Evolutionary conservation across 2,888 invertebrate species (phyloP).

Genomic region (Morpho achilles): DNA sequence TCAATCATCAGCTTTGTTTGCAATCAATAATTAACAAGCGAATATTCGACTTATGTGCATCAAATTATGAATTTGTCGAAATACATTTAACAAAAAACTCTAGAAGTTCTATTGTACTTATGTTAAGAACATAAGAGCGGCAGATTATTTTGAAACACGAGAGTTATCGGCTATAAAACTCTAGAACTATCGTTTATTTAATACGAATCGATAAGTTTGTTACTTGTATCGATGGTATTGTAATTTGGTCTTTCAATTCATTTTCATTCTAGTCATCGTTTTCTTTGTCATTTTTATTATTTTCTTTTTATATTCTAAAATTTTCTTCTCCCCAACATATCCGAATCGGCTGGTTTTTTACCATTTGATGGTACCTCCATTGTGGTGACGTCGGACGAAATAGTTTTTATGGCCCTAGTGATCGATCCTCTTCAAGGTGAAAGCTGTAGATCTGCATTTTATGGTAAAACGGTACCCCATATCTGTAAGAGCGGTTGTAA

Average conservation of each 20-base stretch:
- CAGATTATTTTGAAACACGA: too few species aligned
- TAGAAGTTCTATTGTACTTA: too few species aligned
- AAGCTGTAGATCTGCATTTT: too few species aligned
- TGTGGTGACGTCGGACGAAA: conserved; percentile 23
- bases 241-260: neutral
- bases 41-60: too few species aligned
- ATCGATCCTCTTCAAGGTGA: neutral
- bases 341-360: conserved; percentile 1
- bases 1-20: too few species aligned
- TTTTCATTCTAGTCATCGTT: conserved; percentile 1
- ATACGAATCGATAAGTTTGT: neutral
- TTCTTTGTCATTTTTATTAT: neutral
- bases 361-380: conserved; percentile 13
- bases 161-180: too few species aligned
- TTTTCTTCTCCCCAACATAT: neutral
- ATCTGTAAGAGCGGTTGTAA: conserved; percentile 47
- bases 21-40: too few species aligned
- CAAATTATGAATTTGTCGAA: too few species aligned
- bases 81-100: too few species aligned
- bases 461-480: conserved; percentile 26
- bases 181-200: too few species aligned
- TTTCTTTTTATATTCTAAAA: neutral
- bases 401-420: neutral
- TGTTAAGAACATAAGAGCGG: too few species aligned
- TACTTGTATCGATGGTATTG: neutral